phyloP scores from a whole-genome alignment of 64 coral and sea anemone genomes.

The Cladopsammia gracilis region DNA sequence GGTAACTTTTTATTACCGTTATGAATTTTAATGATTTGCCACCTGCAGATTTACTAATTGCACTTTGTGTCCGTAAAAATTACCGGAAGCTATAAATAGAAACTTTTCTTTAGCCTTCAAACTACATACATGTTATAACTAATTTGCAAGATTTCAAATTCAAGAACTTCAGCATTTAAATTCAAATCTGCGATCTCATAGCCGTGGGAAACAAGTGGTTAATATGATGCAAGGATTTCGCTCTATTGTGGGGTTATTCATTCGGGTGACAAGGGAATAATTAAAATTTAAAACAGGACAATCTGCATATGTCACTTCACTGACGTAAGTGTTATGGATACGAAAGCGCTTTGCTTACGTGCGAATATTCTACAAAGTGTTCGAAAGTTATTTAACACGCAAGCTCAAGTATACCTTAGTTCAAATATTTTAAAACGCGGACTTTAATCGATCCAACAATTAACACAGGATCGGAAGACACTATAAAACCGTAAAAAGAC shows the following conservation, averaged over 20 bases:
- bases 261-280: not conserved
- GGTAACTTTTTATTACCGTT: too few species aligned
- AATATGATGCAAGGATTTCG: not conserved
- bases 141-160: too few species aligned
- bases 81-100: not conserved
- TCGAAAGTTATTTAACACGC: not conserved
- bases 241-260: constrained; percentile 20
- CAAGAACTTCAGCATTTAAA: not conserved
- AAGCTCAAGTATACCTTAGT: not conserved
- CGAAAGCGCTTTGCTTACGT: not conserved
- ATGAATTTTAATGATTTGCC: not conserved
- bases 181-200: not conserved
- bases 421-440: not conserved
- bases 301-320: not conserved
- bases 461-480: too few species aligned
- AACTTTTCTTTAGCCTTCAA: not conserved
- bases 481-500: not conserved
- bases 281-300: not conserved
- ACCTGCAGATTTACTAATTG: constrained; percentile 2
- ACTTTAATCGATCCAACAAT: too few species aligned
- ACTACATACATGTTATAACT: too few species aligned
- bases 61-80: not conserved
- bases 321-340: constrained; percentile 32
- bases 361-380: not conserved
- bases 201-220: not conserved